Evolutionary conservation across 2,888 invertebrate genomes (phyloP).

Genomic region (Serrognathus titanus): DNA sequence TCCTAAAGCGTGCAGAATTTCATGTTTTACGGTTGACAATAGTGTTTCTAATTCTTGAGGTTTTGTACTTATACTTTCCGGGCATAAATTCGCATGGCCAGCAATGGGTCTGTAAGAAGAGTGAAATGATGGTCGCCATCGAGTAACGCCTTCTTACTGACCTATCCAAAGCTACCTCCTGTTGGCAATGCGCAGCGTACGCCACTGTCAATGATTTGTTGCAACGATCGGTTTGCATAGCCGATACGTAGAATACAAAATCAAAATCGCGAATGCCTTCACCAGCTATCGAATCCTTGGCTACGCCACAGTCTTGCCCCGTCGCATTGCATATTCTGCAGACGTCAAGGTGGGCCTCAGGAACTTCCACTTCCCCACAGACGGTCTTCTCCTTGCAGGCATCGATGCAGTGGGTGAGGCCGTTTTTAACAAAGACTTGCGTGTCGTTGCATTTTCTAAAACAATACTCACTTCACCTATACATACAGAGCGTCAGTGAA

Average conservation of each 20-base stretch:
- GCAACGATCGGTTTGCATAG: constrained; percentile 86
- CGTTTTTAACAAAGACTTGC: constrained; percentile 81
- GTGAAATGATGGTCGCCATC: too few relatives aligned
- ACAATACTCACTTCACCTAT: neutral
- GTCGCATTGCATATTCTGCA: constrained; percentile 86
- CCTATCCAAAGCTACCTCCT: constrained; percentile 84
- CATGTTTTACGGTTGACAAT: constrained; percentile 96
- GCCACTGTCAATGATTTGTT: constrained; percentile 88
- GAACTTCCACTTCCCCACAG: constrained; percentile 95
- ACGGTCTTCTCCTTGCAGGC: constrained; percentile 78
- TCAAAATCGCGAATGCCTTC: constrained; percentile 78
- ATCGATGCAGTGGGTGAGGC: constrained; percentile 83
- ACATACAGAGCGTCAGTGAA: neutral
- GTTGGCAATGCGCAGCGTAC: constrained; percentile 98
- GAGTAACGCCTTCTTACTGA: too few relatives aligned
- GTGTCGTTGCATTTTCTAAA: constrained; percentile 82
- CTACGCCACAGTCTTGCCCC: constrained; percentile 73
- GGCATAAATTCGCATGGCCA: constrained; percentile 98
- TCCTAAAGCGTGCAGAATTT: constrained; percentile 95
- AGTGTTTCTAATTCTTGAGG: constrained; percentile 87
- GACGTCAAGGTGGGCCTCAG: constrained; percentile 88
- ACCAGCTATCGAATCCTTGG: constrained; percentile 56
- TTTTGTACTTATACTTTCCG: constrained; percentile 87
- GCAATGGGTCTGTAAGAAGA: constrained; percentile 83
- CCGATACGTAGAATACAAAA: constrained; percentile 96